phyloP scores from a whole-genome alignment of 2,888 invertebrate genomes.

The Cylloceria caligata region DNA sequence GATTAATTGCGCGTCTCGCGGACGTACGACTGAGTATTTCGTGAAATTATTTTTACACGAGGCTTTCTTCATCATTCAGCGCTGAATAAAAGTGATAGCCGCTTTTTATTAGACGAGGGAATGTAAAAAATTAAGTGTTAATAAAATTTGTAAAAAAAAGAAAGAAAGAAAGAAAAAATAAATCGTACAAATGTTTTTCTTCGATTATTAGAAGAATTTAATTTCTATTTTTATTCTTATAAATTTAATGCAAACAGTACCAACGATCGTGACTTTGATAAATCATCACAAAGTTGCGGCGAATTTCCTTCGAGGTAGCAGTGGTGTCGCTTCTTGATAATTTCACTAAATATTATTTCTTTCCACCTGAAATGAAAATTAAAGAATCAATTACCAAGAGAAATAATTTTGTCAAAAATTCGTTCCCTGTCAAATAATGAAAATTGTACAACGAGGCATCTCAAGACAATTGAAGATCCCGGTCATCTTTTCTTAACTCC shows the following conservation, averaged over 20 bases:
- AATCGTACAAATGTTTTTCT: neutral
- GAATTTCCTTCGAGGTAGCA: constrained; percentile 56
- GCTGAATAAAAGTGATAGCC: neutral
- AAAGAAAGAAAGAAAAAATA: too few species aligned
- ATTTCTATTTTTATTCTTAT: constrained; percentile 51
- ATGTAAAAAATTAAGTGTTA: constrained; percentile 11
- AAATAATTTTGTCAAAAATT: neutral
- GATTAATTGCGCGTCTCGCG: constrained; percentile 1
- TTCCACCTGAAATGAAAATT: constrained; percentile 66
- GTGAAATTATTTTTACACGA: constrained; percentile 49
- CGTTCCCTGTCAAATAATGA: neutral
- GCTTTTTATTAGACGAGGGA: neutral
- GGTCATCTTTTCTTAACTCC: constrained; percentile 65
- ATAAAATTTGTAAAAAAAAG: constrained; percentile 37
- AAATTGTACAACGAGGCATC: constrained; percentile 36
- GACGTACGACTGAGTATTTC: constrained; percentile 50
- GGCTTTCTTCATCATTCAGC: constrained; percentile 6
- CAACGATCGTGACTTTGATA: constrained; percentile 31
- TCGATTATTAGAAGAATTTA: neutral
- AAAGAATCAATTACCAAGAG: neutral
- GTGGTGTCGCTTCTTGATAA: constrained; percentile 42
- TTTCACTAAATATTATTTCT: constrained; percentile 66
- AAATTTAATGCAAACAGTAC: constrained; percentile 49
- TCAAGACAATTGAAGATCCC: constrained; percentile 21
- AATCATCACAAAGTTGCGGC: constrained; percentile 42